A percentile compares a stretch with the other conserved stretches of the same genome.
Conservation (phyloP, 2,113 vertebrate genomes). For the human region DNA sequence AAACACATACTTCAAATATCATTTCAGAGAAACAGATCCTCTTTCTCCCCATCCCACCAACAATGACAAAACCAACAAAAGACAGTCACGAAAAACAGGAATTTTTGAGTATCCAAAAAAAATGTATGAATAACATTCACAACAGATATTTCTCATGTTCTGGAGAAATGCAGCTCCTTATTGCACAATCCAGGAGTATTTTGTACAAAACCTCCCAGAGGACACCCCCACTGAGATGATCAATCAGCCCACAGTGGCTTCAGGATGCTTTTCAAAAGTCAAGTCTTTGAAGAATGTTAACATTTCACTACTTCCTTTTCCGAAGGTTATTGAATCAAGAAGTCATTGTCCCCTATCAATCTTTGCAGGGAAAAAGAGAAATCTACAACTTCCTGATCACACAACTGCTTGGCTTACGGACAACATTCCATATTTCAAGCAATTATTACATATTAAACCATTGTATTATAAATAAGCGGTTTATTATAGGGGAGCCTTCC, state of each 20-base stretch:
- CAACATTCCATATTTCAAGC: neutral
- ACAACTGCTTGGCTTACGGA: neutral
- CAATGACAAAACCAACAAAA: neutral
- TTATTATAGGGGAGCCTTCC: neutral
- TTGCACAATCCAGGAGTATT: neutral
- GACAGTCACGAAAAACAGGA: neutral
- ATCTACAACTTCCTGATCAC: neutral
- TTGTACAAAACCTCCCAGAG: neutral
- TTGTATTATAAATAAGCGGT: neutral
- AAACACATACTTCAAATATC: slow-evolving; percentile 45
- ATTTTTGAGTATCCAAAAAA: neutral
- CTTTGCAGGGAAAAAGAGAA: neutral
- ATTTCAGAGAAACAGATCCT: slow-evolving; percentile 4
- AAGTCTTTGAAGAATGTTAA: neutral
- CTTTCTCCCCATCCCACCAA: neutral
- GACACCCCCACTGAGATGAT: neutral
- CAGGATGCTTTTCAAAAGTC: slow-evolving; percentile 29
- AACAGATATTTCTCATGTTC: neutral
- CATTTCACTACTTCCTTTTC: slow-evolving; percentile 42
- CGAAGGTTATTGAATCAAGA: slow-evolving; percentile 34
- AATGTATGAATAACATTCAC: neutral
- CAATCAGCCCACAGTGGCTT: neutral
- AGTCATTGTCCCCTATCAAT: slow-evolving; percentile 19
- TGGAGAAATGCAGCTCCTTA: neutral
- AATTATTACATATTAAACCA: neutral